A percentile compares a stretch with the other conserved stretches of the same genome.
Evolutionary conservation across 2,113 vertebrate genomes (phyloP).

Genomic region (Gadus chalcogrammus): DNA sequence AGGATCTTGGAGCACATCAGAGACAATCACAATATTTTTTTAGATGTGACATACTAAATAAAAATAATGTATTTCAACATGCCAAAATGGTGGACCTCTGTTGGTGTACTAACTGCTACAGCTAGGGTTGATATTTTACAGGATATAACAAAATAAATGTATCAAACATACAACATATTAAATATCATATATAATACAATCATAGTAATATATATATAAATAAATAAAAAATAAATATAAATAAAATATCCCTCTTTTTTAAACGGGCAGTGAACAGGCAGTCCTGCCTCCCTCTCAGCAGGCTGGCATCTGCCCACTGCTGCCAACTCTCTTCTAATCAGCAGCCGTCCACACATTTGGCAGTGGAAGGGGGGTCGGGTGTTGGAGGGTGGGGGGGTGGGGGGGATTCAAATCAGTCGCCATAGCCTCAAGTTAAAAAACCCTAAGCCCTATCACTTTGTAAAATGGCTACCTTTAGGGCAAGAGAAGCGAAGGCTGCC

Average conservation of each 20-base stretch:
- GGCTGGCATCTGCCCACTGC: constrained; percentile 69
- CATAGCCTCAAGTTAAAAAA: constrained; percentile 71
- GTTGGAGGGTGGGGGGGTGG: constrained; percentile 11
- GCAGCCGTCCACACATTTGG: constrained; percentile 79
- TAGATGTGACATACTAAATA: too few species aligned
- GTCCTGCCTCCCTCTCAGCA: constrained; percentile 55
- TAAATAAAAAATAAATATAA: not conserved
- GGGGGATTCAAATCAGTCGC: constrained; percentile 72
- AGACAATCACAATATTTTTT: too few species aligned
- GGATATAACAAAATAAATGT: too few species aligned
- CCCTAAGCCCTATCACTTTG: constrained; percentile 75
- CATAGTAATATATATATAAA: not conserved
- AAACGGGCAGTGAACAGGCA: constrained; percentile 63
- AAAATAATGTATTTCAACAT: too few species aligned
- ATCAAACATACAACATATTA: constrained; percentile 7
- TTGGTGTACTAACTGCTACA: too few species aligned
- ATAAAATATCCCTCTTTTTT: constrained; percentile 19
- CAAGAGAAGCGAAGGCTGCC: constrained; percentile 54
- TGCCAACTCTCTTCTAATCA: constrained; percentile 78
- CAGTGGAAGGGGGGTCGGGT: constrained; percentile 55
- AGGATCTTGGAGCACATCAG: too few species aligned
- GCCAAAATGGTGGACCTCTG: too few species aligned
- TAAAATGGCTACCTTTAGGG: constrained; percentile 75
- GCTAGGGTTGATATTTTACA: too few species aligned
- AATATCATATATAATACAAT: too few species aligned